These are phyloP conservation scores for Alcedo atthis DNA, from an alignment of 2,797 vertebrate genomes.

Conservation along the genomic window DNA sequence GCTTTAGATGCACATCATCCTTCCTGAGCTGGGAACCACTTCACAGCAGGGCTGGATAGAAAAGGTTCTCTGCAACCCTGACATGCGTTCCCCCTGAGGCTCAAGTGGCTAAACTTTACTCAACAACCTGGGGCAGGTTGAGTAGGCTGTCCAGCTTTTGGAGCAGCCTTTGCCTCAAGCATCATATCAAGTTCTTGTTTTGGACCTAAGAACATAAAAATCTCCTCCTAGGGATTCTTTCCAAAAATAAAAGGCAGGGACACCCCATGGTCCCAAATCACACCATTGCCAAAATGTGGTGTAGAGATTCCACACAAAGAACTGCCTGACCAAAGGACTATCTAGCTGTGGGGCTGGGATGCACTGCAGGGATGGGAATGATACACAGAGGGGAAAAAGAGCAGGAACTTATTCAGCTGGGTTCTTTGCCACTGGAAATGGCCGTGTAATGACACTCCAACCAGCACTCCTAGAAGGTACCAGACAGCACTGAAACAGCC, in stretches of 20 bases:
- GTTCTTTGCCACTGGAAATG: background rate
- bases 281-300: rapidly evolving
- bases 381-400: rapidly evolving
- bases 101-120: background rate
- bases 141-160: background rate
- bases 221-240: background rate
- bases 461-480: rapidly evolving
- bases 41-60: background rate
- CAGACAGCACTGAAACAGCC: background rate
- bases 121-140: rapidly evolving
- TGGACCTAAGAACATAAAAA: background rate
- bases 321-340: background rate
- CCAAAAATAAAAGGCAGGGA: background rate
- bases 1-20: background rate
- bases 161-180: background rate
- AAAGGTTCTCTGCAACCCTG: background rate
- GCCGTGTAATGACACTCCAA: rapidly evolving
- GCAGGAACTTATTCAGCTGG: background rate
- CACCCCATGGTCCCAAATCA: background rate
- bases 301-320: background rate
- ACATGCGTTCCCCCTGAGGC: background rate
- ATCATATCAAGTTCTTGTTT: background rate
- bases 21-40: background rate
- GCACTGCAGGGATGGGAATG: background rate
- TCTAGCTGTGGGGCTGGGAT: background rate